Conservation (phyloP, 2,888 invertebrate genomes). For the Nineta flava region DNA sequence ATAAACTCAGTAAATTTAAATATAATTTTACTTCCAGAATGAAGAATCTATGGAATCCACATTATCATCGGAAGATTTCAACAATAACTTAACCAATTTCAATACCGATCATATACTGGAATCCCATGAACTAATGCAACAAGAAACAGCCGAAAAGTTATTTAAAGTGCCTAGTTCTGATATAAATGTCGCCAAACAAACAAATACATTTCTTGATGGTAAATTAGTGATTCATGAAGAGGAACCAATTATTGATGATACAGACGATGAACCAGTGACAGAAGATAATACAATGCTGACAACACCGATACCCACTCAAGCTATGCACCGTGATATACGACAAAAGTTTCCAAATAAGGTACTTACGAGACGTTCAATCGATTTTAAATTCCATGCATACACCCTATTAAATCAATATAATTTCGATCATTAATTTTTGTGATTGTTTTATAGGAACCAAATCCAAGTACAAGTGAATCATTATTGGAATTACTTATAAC, state of each 20-base stretch:
- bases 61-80: not conserved
- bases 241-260: not conserved
- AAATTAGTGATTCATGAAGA: conserved; percentile 5
- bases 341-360: not conserved
- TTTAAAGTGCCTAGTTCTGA: not conserved
- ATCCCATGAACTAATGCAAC: conserved; percentile 7
- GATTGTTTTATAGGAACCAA: conserved; percentile 3
- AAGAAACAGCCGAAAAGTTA: not conserved
- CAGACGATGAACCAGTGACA: not conserved
- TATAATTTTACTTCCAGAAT: not conserved
- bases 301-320: conserved; percentile 1
- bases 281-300: conserved; percentile 1
- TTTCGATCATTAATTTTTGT: too few species aligned
- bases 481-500: conserved; percentile 6
- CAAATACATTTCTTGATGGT: conserved; percentile 2
- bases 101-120: conserved; percentile 3
- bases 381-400: not conserved
- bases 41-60: not conserved
- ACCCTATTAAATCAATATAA: too few species aligned
- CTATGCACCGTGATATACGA: conserved; percentile 2
- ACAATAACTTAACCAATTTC: not conserved
- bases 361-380: not conserved
- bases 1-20: too few species aligned
- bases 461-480: conserved; percentile 6
- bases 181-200: not conserved